Evolutionary conservation across 2,888 invertebrate species (phyloP).

Genomic region (Myopa tessellatipennis): DNA sequence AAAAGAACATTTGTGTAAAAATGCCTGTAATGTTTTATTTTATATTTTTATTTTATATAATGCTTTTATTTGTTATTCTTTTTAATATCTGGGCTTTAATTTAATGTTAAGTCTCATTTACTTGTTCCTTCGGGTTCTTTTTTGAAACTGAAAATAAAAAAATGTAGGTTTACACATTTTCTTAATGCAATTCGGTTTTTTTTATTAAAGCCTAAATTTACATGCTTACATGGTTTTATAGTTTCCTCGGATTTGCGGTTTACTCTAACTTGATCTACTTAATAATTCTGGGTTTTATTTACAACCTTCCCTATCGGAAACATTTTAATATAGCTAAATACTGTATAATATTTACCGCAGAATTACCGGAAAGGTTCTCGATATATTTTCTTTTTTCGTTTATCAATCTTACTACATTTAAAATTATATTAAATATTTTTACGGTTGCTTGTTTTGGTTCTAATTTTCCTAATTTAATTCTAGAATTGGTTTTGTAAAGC

Average conservation of each 20-base stretch:
- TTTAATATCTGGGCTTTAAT: constrained; percentile 1
- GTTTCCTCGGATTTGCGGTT: not conserved
- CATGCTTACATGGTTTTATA: too few species aligned
- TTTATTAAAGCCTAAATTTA: too few species aligned
- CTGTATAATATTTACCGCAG: too few species aligned
- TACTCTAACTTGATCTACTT: not conserved
- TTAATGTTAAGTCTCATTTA: constrained; percentile 23
- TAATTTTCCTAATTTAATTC: constrained; percentile 39
- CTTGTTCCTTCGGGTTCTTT: not conserved
- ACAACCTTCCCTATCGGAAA: too few species aligned
- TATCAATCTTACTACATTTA: not conserved
- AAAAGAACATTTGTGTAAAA: constrained; percentile 16
- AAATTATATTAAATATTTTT: constrained; percentile 38
- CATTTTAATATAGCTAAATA: too few species aligned
- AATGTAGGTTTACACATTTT: too few species aligned
- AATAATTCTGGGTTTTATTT: not conserved
- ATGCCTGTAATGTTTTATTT: not conserved
- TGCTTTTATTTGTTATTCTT: not conserved
- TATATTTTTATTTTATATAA: not conserved
- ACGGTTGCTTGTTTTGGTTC: constrained; percentile 33
- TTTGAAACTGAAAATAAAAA: too few species aligned
- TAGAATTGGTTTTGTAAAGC: constrained; percentile 63
- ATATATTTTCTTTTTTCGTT: not conserved
- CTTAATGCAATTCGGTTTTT: too few species aligned
- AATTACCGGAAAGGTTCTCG: not conserved